Base-by-base conservation (phyloP, 2,797 vertebrate genomes). In the Neostethus bicornis region DNA sequence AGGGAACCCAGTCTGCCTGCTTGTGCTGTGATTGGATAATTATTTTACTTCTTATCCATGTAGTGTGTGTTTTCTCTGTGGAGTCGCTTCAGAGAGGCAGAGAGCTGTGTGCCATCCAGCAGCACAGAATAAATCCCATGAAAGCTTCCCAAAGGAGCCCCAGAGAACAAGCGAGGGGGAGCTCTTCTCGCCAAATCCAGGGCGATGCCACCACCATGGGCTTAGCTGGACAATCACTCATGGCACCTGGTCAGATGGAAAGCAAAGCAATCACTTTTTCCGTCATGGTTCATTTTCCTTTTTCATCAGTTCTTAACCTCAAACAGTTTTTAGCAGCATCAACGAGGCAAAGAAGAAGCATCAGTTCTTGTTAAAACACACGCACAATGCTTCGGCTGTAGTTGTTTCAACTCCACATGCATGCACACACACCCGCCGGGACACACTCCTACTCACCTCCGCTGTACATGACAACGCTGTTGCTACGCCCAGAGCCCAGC, bases 1-100 rank as follows among this genome's bases (percentile, higher is more conserved):
- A 83, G 88, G 90, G 82, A 92, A 91, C 89, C 88, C 71, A 72
- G 74, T 85, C 82, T 88, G 81, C 80, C 79, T 86, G 60, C 85
- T 85, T 87, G 82, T 85, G 83, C 85, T 81, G 83, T 88, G 88
- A 87, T 89, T 90, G 85, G 85, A 87, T 87, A 86, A 87, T 88
- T 89, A 89, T 90, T 89, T 83, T 73, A 89, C 85, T 89, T 90
- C 81, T 87, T 87, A 82, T 90, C 84, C 80, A 26, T 83, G 79
- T 58, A 78, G 75, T 82, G 72, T 77, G 49, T 78, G 78, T 83
- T 81, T 85, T 85, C 77, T 88, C 70, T 46, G 67, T 73, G 60
- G 79, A 83, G 76, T 75, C 64, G 78, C 70, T 73, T 86, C 79
- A 82, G 65, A 85, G 81, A 66, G 62, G 76, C 70, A 70, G 57